Base-by-base conservation (phyloP, 1,140 invertebrate genomes). In the Pachypsylla venusta region DNA sequence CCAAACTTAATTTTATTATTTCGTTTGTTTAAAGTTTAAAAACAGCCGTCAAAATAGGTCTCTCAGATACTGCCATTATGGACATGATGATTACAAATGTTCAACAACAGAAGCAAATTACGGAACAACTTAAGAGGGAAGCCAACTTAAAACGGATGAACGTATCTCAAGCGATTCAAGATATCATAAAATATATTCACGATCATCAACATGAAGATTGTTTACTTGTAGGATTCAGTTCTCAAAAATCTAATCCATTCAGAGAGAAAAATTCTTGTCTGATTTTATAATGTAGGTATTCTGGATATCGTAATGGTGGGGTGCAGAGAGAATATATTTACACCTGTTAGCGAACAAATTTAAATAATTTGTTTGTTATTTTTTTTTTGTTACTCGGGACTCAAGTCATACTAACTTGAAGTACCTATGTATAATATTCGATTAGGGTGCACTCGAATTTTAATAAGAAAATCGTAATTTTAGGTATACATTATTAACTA, bases 161-260 rank as follows among this genome's bases (percentile, higher is more conserved):
- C 39, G 82, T 86, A 1, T 95, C 92, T 14, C 84, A 89, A 69
- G 92, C 91, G 26, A 85, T 95, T 57, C 83, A 90, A 63, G 93
- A 97, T 66, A 92, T 98, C 62, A 87, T 93, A 72, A 88, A 90
- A 70, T 96, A 85, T 67, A 91, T 96, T 60, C 81, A 84, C 27
- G 89, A 95, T 68, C 91, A 96, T 67, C 83, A 93, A 70, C 86
- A 90, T 66, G 91, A 95, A 69, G 93, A 98, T 75, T 94, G 87
- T 68, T 81, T 97, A n/a, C 79, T 97, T 58, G 85, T 93, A 67
- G 93, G 93, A 2, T 96, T 98, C 73, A 87, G 89, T 58, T 92
- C 87, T 61, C 93, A 96, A 70, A 93, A 93, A 72, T 89, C 93
- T 7, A 98, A 98, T 77, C 93, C 94, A 26, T 98, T 96, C 80